These are phyloP conservation scores for Siderastrea siderea DNA, from an alignment of 92 coral and sea anemone genomes.

Conservation along the genomic window DNA sequence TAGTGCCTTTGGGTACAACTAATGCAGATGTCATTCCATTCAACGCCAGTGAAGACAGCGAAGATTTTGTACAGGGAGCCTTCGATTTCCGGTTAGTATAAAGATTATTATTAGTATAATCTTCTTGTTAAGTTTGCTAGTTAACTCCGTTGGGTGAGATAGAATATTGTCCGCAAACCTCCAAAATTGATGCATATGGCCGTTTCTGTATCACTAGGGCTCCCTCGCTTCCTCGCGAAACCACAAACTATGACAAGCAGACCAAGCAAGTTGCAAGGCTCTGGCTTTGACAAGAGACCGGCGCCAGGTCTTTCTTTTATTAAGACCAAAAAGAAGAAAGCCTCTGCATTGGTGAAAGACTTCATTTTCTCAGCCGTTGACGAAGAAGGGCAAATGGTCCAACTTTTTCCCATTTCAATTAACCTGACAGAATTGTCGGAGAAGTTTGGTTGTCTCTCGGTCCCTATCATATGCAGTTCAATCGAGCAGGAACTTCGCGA, in stretches of 20 bases:
- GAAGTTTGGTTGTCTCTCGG: constrained; percentile 8
- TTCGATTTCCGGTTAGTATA: background rate
- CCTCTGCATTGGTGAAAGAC: constrained; percentile 8
- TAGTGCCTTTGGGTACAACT: background rate
- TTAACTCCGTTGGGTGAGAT: background rate
- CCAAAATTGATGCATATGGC: background rate
- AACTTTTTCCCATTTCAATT: constrained; percentile 28
- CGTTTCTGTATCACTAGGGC: background rate
- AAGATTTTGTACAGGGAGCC: background rate
- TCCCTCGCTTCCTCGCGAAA: background rate
- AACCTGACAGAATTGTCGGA: constrained; percentile 28
- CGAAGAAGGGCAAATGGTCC: constrained; percentile 20
- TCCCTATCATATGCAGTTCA: constrained; percentile 40
- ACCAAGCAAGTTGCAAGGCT: background rate
- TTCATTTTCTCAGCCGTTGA: constrained; percentile 22
- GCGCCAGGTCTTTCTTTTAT: constrained; percentile 38
- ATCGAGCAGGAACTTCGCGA: constrained; percentile 54
- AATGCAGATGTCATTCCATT: constrained; percentile 19
- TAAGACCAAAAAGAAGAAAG: constrained; percentile 15
- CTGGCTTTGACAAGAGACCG: constrained; percentile 24
- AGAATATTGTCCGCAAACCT: background rate
- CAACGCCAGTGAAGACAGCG: background rate
- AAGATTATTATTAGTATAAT: background rate
- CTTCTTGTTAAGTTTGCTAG: background rate
- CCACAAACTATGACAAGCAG: background rate